phyloP scores from a whole-genome alignment of 2,888 invertebrate species.

The Cremastinae sp. region DNA sequence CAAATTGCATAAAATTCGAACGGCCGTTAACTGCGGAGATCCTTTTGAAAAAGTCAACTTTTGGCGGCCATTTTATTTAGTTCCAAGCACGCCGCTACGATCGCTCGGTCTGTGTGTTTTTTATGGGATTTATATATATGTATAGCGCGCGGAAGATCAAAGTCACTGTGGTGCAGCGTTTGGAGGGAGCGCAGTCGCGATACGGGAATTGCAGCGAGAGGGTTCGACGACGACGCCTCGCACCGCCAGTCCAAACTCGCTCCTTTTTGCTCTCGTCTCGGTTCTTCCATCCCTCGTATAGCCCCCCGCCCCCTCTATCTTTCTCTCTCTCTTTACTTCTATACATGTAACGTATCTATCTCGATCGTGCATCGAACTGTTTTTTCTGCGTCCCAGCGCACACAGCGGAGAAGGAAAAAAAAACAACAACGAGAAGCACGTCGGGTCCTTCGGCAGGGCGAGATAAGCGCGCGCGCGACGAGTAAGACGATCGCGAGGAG shows the following conservation, averaged over 20 bases:
- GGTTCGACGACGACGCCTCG: slow-evolving; percentile 54
- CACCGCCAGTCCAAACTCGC: slow-evolving; percentile 46
- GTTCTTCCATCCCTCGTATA: background rate
- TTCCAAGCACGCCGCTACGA: background rate
- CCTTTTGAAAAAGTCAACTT: slow-evolving; percentile 22
- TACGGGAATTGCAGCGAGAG: slow-evolving; percentile 66
- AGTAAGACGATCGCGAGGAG: slow-evolving; percentile 38
- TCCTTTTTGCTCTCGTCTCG: slow-evolving; percentile 16
- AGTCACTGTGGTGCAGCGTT: slow-evolving; percentile 19
- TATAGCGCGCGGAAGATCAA: background rate
- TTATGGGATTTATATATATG: background rate
- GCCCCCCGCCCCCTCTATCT: background rate
- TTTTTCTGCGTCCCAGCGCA: background rate
- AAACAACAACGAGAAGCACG: slow-evolving; percentile 38
- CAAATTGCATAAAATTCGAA: slow-evolving; percentile 12
- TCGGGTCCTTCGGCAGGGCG: slow-evolving; percentile 30
- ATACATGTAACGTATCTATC: slow-evolving; percentile 25
- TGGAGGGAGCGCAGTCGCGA: slow-evolving; percentile 69
- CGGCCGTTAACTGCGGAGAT: no score
- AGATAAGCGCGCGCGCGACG: slow-evolving; percentile 54
- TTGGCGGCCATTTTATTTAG: slow-evolving; percentile 25
- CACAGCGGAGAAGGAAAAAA: slow-evolving; percentile 40
- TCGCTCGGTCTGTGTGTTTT: slow-evolving; percentile 14
- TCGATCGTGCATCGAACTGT: slow-evolving; percentile 56
- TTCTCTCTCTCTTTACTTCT: slow-evolving; percentile 16